Percentiles rank a stretch among this genome's conserved stretches.
phyloP scores from a whole-genome alignment of 2,113 vertebrate species.

The Lynx canadensis region DNA sequence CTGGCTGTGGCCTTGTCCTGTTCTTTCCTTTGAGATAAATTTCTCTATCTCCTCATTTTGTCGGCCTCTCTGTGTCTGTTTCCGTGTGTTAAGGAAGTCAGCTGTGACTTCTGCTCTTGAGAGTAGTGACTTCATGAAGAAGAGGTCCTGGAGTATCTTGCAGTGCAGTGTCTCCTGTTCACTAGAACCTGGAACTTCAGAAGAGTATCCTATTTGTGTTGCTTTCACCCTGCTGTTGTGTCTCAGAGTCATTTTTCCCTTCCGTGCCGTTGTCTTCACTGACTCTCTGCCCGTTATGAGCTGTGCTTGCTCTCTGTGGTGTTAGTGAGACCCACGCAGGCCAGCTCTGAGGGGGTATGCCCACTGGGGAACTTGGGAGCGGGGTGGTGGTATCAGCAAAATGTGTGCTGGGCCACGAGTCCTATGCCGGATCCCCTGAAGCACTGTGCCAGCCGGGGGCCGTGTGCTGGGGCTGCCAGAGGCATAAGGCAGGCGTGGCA shows the following conservation, averaged over 20 bases:
- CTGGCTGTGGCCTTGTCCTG: not conserved
- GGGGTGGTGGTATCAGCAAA: not conserved
- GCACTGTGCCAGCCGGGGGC: not conserved
- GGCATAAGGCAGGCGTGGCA: not conserved
- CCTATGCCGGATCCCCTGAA: not conserved
- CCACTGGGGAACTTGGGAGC: not conserved
- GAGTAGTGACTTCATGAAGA: not conserved
- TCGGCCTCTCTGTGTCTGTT: not conserved
- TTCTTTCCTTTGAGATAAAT: not conserved
- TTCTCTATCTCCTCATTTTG: not conserved
- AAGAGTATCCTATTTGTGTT: not conserved
- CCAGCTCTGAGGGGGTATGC: not conserved
- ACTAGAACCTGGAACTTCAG: not conserved
- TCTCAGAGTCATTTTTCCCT: not conserved
- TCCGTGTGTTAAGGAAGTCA: not conserved
- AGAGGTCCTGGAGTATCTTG: not conserved
- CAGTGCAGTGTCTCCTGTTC: not conserved
- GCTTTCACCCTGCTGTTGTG: not conserved
- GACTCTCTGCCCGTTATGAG: not conserved
- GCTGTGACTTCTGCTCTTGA: not conserved
- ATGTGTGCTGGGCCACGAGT: not conserved
- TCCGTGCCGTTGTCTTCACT: too few species aligned
- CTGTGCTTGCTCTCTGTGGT: not conserved
- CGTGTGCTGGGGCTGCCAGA: not conserved
- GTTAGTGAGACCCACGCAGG: not conserved